Evolutionary conservation across 2,888 invertebrate genomes (phyloP).

Genomic region (Dasysyrphus albostriatus): DNA sequence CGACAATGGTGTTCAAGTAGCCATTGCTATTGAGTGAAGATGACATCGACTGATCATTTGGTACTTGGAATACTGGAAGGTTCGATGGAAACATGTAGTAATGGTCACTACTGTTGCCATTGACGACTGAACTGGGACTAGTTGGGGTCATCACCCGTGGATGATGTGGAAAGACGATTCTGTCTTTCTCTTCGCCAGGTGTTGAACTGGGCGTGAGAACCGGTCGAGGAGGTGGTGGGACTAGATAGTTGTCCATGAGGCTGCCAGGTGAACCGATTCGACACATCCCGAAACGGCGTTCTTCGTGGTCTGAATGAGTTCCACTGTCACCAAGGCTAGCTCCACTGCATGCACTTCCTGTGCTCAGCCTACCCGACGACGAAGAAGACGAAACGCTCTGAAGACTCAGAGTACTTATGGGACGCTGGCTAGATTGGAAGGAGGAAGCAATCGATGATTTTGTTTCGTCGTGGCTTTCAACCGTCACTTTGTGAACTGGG

Average conservation of each 20-base stretch:
- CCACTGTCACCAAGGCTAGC: slow-evolving; percentile 93
- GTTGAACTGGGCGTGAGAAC: slow-evolving; percentile 82
- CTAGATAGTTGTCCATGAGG: slow-evolving; percentile 86
- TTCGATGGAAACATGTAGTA: slow-evolving; percentile 84
- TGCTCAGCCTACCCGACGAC: slow-evolving; percentile 92
- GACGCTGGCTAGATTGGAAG: slow-evolving; percentile 84
- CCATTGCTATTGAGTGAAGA: slow-evolving; percentile 80
- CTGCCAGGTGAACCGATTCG: slow-evolving; percentile 81
- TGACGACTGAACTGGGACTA: slow-evolving; percentile 78
- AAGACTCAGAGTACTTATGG: slow-evolving; percentile 88
- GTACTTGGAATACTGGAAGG: slow-evolving; percentile 80
- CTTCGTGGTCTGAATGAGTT: slow-evolving; percentile 93
- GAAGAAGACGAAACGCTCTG: slow-evolving; percentile 88
- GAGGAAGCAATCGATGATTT: slow-evolving; percentile 82
- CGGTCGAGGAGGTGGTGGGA: slow-evolving; percentile 87
- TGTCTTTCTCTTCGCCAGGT: slow-evolving; percentile 83
- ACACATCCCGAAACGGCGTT: slow-evolving; percentile 84
- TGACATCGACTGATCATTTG: slow-evolving; percentile 77
- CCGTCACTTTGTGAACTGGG: slow-evolving; percentile 77
- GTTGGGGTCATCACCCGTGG: slow-evolving; percentile 82
- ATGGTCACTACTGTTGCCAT: slow-evolving; percentile 79
- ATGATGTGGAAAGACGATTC: slow-evolving; percentile 80
- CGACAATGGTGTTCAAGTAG: slow-evolving; percentile 83
- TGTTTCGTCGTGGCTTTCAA: slow-evolving; percentile 81
- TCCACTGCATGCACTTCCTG: slow-evolving; percentile 89